A percentile compares a stretch with the other conserved stretches of the same genome.
Conservation (phyloP, 1,140 invertebrate genomes). For the Centruroides sculpturatus region DNA sequence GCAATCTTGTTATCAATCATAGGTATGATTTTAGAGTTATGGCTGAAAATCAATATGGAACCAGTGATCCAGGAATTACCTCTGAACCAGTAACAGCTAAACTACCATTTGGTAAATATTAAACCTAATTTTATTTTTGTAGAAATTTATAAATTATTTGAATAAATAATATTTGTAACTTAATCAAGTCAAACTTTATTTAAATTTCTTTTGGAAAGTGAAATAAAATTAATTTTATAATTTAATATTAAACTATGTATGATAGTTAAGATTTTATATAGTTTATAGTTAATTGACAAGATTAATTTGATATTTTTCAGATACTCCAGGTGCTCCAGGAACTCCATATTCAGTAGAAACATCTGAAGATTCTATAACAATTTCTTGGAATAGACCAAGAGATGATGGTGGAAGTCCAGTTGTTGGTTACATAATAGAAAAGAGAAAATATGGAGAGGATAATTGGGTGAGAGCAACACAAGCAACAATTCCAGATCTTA, state of each 20-base stretch:
- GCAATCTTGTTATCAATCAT: constrained; percentile 75
- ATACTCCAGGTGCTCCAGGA: constrained; percentile 79
- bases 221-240: too few species aligned
- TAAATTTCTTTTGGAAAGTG: too few species aligned
- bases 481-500: constrained; percentile 51
- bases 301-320: constrained; percentile 23
- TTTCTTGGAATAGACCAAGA: constrained; percentile 82
- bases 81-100: constrained; percentile 78
- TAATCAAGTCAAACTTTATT: too few species aligned
- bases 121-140: background rate
- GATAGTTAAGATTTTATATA: too few species aligned
- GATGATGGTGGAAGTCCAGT: constrained; percentile 92
- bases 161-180: background rate
- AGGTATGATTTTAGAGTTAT: constrained; percentile 95
- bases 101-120: constrained; percentile 69
- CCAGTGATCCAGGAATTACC: constrained; percentile 78
- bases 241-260: too few species aligned
- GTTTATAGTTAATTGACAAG: too few species aligned
- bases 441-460: constrained; percentile 79
- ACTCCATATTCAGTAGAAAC: constrained; percentile 70
- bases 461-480: constrained; percentile 66
- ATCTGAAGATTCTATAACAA: constrained; percentile 82
- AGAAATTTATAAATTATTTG: background rate
- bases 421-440: constrained; percentile 89
- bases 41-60: constrained; percentile 93